phyloP scores from a whole-genome alignment of 92 coral and sea anemone genomes.

The Siderastrea siderea region DNA sequence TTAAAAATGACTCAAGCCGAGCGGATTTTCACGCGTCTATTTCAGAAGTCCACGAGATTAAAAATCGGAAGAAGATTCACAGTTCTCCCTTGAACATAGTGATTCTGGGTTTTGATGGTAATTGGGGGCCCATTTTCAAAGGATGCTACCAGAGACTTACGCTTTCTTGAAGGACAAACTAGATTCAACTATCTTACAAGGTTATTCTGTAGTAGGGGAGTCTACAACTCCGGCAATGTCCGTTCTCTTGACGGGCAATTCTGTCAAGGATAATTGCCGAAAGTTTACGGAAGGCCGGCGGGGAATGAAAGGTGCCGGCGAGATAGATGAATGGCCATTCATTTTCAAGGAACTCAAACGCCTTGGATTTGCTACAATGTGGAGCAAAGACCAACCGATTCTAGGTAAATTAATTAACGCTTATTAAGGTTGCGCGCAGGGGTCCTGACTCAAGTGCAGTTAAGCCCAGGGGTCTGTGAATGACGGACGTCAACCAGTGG shows the following conservation, averaged over 20 bases:
- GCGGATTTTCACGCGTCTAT: slow-evolving; percentile 72
- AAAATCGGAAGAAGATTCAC: slow-evolving; percentile 52
- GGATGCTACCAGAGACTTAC: slow-evolving; percentile 76
- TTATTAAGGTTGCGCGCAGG: not conserved
- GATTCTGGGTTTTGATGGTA: slow-evolving; percentile 69
- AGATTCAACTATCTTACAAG: slow-evolving; percentile 24
- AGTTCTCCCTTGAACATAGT: slow-evolving; percentile 69
- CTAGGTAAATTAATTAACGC: not conserved
- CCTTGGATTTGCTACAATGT: not conserved
- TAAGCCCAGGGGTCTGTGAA: not conserved
- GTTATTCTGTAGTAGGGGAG: too few species aligned
- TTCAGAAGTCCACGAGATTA: slow-evolving; percentile 71
- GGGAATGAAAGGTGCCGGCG: slow-evolving; percentile 51
- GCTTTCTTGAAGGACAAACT: slow-evolving; percentile 64
- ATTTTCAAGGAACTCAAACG: slow-evolving; percentile 66
- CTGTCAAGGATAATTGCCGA: slow-evolving; percentile 36
- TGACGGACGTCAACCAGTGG: not conserved
- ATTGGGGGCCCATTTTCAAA: slow-evolving; percentile 83
- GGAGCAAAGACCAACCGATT: not conserved
- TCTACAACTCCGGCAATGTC: not conserved
- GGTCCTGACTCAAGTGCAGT: too few species aligned
- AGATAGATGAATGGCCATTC: slow-evolving; percentile 80
- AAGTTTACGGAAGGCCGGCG: slow-evolving; percentile 69
- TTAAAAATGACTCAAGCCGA: slow-evolving; percentile 27
- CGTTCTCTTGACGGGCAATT: slow-evolving; percentile 76